Conservation (phyloP, 2,797 vertebrate genomes). For the Enoplosus armatus region DNA sequence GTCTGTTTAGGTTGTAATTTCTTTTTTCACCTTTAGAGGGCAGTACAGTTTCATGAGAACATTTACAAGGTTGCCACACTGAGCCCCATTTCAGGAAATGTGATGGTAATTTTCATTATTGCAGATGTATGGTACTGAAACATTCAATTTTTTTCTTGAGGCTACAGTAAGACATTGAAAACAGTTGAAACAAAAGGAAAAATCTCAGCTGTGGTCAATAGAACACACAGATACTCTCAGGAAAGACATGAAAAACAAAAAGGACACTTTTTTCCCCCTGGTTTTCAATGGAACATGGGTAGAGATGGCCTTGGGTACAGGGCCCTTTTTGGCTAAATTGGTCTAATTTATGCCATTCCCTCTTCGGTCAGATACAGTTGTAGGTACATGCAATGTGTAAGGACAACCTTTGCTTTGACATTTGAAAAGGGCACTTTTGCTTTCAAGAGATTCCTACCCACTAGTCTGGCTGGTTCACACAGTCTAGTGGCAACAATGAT, state of each 20-base stretch:
- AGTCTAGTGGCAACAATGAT: conserved; percentile 12
- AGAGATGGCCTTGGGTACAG: not conserved
- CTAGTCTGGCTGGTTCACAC: not conserved
- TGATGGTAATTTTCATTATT: not conserved
- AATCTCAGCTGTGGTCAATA: not conserved
- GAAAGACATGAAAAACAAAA: not conserved
- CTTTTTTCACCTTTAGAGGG: conserved; percentile 54
- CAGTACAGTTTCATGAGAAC: conserved; percentile 35
- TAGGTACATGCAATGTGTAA: not conserved
- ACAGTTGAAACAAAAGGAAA: not conserved
- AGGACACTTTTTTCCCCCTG: not conserved
- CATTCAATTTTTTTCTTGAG: not conserved
- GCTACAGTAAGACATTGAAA: not conserved
- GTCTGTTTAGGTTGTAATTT: conserved; percentile 18
- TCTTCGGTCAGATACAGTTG: not conserved
- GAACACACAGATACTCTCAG: not conserved
- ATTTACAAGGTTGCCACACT: not conserved
- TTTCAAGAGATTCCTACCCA: conserved; percentile 15
- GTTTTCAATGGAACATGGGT: not conserved
- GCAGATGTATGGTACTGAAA: not conserved
- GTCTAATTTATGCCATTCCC: not conserved
- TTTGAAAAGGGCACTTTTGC: conserved; percentile 43
- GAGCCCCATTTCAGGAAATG: not conserved
- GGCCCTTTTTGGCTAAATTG: not conserved
- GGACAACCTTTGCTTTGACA: conserved; percentile 34